Conservation (phyloP, 2,888 invertebrate genomes). For the Scaptomyza parva region DNA sequence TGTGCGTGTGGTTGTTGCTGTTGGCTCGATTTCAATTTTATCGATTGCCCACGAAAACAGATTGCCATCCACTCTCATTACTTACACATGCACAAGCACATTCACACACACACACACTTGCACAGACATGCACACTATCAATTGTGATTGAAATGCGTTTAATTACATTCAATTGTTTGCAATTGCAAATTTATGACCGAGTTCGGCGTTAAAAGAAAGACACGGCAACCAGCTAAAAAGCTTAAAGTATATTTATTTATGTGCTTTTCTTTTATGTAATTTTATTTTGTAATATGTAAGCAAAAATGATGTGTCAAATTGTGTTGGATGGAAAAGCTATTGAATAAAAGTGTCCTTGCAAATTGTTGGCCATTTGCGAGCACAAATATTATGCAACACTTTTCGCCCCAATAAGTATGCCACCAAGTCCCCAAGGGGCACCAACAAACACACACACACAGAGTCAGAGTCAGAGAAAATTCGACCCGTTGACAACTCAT, state of each 20-base stretch:
- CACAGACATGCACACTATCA: background rate
- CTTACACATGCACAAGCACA: conserved; percentile 18
- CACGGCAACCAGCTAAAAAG: background rate
- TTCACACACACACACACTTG: conserved; percentile 3
- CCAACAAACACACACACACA: conserved; percentile 9
- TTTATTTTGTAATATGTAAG: conserved; percentile 3
- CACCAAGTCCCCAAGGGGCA: conserved; percentile 54
- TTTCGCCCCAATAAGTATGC: conserved; percentile 71
- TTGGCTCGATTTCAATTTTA: conserved; percentile 40
- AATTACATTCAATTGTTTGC: conserved; percentile 69
- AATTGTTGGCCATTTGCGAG: conserved; percentile 60
- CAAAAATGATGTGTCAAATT: conserved; percentile 38
- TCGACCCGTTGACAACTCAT: conserved; percentile 73
- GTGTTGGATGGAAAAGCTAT: conserved; percentile 23
- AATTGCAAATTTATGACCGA: conserved; percentile 41
- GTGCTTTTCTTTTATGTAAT: background rate
- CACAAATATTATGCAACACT: conserved; percentile 78
- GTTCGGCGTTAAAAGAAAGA: background rate
- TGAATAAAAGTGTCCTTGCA: conserved; percentile 37
- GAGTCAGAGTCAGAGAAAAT: background rate
- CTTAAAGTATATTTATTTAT: conserved; percentile 10
- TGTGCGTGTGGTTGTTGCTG: conserved; percentile 19
- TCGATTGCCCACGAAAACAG: conserved; percentile 46
- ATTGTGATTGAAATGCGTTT: conserved; percentile 65
- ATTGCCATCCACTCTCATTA: conserved; percentile 53